A percentile compares a stretch with the other conserved stretches of the same genome.
Evolutionary conservation across 2,888 invertebrate species (phyloP).

Genomic region (Epinotia nisella): DNA sequence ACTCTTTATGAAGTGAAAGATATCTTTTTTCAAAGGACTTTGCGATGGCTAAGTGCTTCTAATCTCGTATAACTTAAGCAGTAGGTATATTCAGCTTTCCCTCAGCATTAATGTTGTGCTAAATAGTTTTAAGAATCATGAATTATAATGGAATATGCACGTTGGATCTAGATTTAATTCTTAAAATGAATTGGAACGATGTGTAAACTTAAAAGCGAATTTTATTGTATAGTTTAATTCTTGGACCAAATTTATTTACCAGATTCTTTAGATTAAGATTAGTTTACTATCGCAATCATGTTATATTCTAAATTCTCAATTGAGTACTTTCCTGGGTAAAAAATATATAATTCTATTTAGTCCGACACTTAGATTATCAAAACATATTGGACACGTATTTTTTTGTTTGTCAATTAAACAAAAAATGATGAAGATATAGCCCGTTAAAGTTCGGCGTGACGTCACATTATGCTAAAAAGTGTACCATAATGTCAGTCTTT

Average conservation of each 20-base stretch:
- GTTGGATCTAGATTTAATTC: background rate
- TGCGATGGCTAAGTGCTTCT: background rate
- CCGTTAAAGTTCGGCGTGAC: no score
- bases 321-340: no score
- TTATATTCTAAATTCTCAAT: slow-evolving; percentile 2
- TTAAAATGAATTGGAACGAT: background rate
- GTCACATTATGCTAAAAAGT: no score
- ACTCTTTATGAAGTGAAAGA: background rate
- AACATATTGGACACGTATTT: no score
- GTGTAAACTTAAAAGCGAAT: slow-evolving; percentile 12
- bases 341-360: no score
- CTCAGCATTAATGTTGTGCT: slow-evolving; percentile 12
- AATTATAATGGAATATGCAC: slow-evolving; percentile 17
- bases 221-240: slow-evolving; percentile 17
- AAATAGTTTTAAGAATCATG: slow-evolving; percentile 22
- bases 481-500: no score
- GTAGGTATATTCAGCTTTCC: slow-evolving; percentile 27
- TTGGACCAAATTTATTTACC: slow-evolving; percentile 9
- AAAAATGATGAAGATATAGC: no score
- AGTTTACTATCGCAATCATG: background rate
- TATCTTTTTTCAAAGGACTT: background rate
- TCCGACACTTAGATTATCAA: no score
- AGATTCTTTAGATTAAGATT: slow-evolving; percentile 18
- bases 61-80: background rate
- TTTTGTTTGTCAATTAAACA: no score